A percentile compares a stretch with the other conserved stretches of the same genome.
Evolutionary conservation across 2,888 invertebrate genomes (phyloP).

Genomic region (Emmelina monodactyla): DNA sequence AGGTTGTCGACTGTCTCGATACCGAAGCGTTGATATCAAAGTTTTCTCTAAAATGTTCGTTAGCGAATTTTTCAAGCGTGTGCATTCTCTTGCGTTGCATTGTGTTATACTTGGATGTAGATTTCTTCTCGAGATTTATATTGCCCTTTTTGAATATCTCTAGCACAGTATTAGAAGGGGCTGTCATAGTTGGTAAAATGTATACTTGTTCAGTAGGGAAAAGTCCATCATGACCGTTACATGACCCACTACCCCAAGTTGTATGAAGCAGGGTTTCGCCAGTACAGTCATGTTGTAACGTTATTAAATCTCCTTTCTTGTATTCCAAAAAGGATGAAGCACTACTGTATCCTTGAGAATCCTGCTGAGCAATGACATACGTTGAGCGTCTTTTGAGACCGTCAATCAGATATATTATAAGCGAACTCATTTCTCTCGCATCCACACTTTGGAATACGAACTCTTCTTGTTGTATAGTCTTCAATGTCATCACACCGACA

Average conservation of each 20-base stretch:
- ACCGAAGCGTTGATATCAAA: conserved; percentile 56
- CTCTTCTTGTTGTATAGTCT: conserved; percentile 87
- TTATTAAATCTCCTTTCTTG: conserved; percentile 82
- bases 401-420: conserved; percentile 84
- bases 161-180: conserved; percentile 74
- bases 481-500: conserved; percentile 75
- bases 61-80: conserved; percentile 84
- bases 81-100: conserved; percentile 75
- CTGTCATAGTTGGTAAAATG: conserved; percentile 81
- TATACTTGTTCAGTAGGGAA: conserved; percentile 89
- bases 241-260: conserved; percentile 76
- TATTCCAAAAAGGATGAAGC: conserved; percentile 66
- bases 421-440: conserved; percentile 82
- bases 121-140: conserved; percentile 44
- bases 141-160: conserved; percentile 70
- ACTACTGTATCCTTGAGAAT: conserved; percentile 63
- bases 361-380: conserved; percentile 79
- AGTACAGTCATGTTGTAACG: conserved; percentile 75
- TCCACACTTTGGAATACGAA: conserved; percentile 90
- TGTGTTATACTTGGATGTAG: conserved; percentile 57
- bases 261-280: conserved; percentile 79
- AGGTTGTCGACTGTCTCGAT: conserved; percentile 65
- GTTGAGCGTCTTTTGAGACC: conserved; percentile 86
- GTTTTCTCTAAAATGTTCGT: conserved; percentile 78
- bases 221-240: conserved; percentile 76